These are phyloP conservation scores for Proteles cristata DNA, from an alignment of 2,113 vertebrate species.

Conservation along the genomic window DNA sequence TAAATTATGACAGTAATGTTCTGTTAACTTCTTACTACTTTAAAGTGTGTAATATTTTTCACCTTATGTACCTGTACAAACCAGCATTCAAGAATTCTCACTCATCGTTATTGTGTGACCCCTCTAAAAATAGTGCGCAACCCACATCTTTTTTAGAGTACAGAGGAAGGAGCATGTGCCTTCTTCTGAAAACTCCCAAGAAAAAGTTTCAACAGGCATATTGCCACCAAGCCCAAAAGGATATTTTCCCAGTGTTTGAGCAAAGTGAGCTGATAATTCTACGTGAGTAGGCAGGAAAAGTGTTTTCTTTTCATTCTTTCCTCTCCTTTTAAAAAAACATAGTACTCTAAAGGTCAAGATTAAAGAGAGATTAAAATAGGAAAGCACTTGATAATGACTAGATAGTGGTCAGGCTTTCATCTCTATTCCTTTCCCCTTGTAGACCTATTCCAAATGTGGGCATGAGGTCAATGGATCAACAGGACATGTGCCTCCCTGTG, in stretches of 20 bases:
- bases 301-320: background rate
- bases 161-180: background rate
- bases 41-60: background rate
- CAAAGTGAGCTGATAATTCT: background rate
- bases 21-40: background rate
- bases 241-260: background rate
- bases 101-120: background rate
- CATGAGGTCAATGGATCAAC: background rate
- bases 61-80: background rate
- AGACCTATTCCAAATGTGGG: background rate
- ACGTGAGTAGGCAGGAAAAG: background rate
- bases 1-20: background rate
- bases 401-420: background rate
- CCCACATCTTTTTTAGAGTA: background rate
- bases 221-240: background rate
- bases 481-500: background rate
- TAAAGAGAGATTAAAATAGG: background rate
- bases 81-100: background rate
- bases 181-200: slow-evolving; percentile 2
- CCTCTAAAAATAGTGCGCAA: background rate
- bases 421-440: background rate
- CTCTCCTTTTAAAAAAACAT: background rate
- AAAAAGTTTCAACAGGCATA: background rate
- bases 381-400: background rate
- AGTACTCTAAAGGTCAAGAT: background rate